Evolutionary conservation across 2,113 vertebrate species (phyloP), one percentile per base, ranked within the genome.

Genomic region (Protobothrops flavoviridis): DNA sequence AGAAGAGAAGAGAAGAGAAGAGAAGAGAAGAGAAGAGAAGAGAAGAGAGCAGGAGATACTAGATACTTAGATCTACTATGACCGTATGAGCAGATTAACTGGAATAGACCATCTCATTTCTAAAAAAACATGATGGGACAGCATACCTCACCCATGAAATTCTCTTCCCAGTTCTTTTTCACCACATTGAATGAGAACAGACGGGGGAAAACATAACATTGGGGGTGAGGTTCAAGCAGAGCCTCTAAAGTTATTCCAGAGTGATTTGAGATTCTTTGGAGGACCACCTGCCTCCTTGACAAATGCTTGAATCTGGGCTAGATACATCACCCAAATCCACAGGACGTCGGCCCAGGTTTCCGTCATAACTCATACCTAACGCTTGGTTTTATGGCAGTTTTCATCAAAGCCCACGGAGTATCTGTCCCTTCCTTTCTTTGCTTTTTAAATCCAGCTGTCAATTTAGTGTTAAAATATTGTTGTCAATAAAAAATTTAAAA

Each of bases 391-490:
- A 74, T 29, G 20, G 48, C 33, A 55, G 9, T 24, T 12, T 74
- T 88, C 59, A 43, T 81, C 50, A 89, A 50, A 45, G 23, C 61
- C 50, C 26, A 39, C 43, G 11, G 5, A 5, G 10, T 39, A 59
- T 85, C 15, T 26, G 23, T 59, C 74, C n/a, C 50, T 61, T 56
- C n/a, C 8, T 56, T 53, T 92, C 29, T 26, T 90, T 56, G 13
- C 45, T 50, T 0, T 0, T 90, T 33, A 85, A 33, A 50, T 0
- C 45, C 52, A 94, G 43, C 85, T 13, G 11, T 50, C 94, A 95
- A 94, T 81, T 0, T 4, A 39, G 93, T 86, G 64, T 64, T 86
- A 90, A 92, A 92, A n/a, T 81, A 95, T 6, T 6, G 90, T 81
- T 17, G 9, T 53, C 94, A 96, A 94, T 81, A 0, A 43, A 43